A percentile compares a stretch with the other conserved stretches of the same genome.
Evolutionary conservation across 2,113 vertebrate species (phyloP).

Genomic region (Corythaeola cristata): DNA sequence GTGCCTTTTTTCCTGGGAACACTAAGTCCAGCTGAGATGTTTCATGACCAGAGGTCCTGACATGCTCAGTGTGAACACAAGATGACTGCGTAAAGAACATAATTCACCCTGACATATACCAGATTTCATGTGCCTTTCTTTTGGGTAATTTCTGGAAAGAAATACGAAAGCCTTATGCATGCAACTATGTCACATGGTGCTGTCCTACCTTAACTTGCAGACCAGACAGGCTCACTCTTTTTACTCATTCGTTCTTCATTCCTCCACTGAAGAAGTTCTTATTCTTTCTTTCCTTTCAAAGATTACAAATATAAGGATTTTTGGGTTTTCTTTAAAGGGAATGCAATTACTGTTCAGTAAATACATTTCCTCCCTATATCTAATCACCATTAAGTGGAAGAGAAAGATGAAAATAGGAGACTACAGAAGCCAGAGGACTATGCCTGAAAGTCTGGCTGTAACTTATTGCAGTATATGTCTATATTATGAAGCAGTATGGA

Average conservation of each 20-base stretch:
- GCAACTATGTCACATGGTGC: background rate
- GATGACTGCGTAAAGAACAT: background rate
- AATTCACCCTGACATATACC: background rate
- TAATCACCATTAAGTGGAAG: background rate
- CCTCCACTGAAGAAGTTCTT: background rate
- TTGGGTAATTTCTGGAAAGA: background rate
- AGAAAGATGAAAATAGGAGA: background rate
- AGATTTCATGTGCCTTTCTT: background rate
- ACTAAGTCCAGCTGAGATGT: background rate
- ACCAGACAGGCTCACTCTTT: background rate
- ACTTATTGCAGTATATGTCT: background rate
- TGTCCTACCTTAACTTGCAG: background rate
- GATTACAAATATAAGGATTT: background rate
- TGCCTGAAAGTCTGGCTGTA: background rate
- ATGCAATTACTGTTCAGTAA: background rate
- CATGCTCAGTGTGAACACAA: background rate
- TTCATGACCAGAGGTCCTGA: background rate
- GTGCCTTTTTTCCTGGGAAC: background rate
- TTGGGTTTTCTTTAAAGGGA: background rate
- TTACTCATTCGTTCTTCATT: background rate
- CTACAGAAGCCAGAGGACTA: background rate
- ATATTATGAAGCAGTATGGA: background rate
- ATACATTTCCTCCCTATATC: background rate
- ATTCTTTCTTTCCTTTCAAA: background rate
- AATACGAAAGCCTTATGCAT: background rate